Evolutionary conservation across 2,888 invertebrate genomes (phyloP), one percentile per base, ranked within the genome.

Genomic region (Aleiodes testaceus): DNA sequence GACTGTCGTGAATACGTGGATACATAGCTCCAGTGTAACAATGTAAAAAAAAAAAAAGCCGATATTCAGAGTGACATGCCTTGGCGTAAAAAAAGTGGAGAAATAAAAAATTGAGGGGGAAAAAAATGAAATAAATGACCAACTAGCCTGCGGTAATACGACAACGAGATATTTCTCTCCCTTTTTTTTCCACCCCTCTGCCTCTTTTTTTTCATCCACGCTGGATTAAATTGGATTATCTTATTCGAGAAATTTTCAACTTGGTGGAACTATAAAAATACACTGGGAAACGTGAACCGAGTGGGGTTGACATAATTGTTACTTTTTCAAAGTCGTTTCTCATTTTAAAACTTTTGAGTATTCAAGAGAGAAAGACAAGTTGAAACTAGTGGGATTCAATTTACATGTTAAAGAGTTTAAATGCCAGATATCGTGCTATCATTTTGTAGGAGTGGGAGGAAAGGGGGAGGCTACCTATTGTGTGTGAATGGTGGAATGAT

Each of bases 51-150:
- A n/a, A 47, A 44, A 55, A 67, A 67, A 47, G 18, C 68, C 47
- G 68, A 68, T 68, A 68, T 61, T 59, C 59, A 61, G 49, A 47
- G 44, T 68, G 45, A 68, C 59, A 20, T 26, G 47, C n/a, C 20
- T 16, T 20, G 18, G 36, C 22, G 18, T 16, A 5, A 6, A 14
- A 49, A 9, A 64, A 26, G 14, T 26, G 9, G 44, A 22, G 14
- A 26, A 30, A 59, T 2, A 26, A 26, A 53, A 61, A 49, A 59
- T 16, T 36, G 18, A 20, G 30, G 11, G 1, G 30, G 16, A 20
- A 12, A 20, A 44, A 45, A 18, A 45, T 11, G 42, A 61, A 61
- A 61, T 44, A 45, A 45, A 26, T 45, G 47, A 22, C 22, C 63
- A 63, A 63, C 18, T 7, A 50, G 42, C 30, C 9, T 20, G 20